Base-by-base conservation (phyloP, 2,113 vertebrate species). In the Chitala chitala region DNA sequence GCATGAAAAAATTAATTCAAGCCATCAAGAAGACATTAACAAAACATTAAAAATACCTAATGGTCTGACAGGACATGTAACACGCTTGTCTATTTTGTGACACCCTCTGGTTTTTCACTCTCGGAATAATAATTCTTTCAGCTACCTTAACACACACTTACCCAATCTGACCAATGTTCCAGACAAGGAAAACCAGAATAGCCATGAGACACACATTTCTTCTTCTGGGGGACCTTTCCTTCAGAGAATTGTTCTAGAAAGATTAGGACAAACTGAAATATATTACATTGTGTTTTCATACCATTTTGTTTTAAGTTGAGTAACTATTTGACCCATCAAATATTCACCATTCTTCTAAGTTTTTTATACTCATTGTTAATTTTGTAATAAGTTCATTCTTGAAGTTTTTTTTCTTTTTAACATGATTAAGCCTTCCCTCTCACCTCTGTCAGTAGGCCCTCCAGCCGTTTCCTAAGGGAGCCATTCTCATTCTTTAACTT, bases 401-500 rank as follows among this genome's bases (percentile, higher is more conserved):
- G n/a, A n/a, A n/a, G n/a, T 5, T 17, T 38, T 29, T 5, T 38
- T 36, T 61, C 12, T 17, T 15, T 9, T 24, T 56, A 59, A 58
- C 12, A 20, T 20, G 65, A 54, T 38, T 29, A 8, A 22, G 44
- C 22, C 42, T 38, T 44, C 56, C 29, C 33, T 46, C 83, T 83
- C 26, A 98, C 97, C 93, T 99, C 93, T 22, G 81, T 88, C 0
- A 94, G 90, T 13, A 98, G 82, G 56, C 94, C 93, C 69, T 98
- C 93, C 78, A 99, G 87, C 82, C 94, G 94, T 71, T 84, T 91
- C 86, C 94, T 97, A 46, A 99, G 85, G 0, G 88, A 91, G 26
- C 93, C 94, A 13, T 99, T 99, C 84, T 98, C 97, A 66, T 84
- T 90, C 87, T 95, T 94, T 31, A 99, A 93, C 44, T 80, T 88